Evolutionary conservation across 1,140 invertebrate species (phyloP), one percentile per base, ranked within the genome.

Genomic region (Globodera ellingtonae): DNA sequence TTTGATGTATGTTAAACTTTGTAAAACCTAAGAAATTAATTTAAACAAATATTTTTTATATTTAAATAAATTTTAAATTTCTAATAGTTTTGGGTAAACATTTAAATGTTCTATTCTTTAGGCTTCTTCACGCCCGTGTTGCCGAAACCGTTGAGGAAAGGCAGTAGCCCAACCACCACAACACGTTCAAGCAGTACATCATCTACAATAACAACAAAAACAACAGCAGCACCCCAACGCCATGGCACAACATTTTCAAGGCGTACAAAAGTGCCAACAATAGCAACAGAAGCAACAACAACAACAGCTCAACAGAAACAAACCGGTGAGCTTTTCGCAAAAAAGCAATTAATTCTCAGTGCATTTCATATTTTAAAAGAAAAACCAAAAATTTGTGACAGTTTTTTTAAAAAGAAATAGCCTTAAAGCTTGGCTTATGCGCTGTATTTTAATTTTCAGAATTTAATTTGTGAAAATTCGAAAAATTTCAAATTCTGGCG

Each of bases 111-210:
- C 21, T n/a, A 1, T 4, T 52, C 81, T 79, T 18, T n/a, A 79
- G 78, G 78, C 48, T 79, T 79, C 48, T 79, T 79, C 78, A 79
- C 78, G 21, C 78, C 78, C 10, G 78, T 79, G 78, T 46, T 79
- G 73, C 78, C 78, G 1, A 79, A 79, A 76, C 52, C 47, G 13
- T 79, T 79, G 67, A 35, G 67, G 8, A 70, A 70, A 47, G 18
- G n/a, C 67, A 44, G 8, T 35, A 44, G 24, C 67, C 8, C 5
- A n/a, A 70, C 7, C 21, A 70, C 24, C 67, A 70, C 10, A 44
- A 13, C 67, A 35, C 21, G 35, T 70, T 70, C 67, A 70, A 70
- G 9, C 67, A 70, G 35, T 70, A 9, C 66, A 21, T 8, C 66
- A 67, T 10, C 66, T 6, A 21, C 8, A 21, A 44, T 15, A 67